Percentiles rank a stretch among this genome's conserved stretches.
Evolutionary conservation across 2,113 vertebrate species (phyloP).

Genomic region (Melanerpes aurifrons): DNA sequence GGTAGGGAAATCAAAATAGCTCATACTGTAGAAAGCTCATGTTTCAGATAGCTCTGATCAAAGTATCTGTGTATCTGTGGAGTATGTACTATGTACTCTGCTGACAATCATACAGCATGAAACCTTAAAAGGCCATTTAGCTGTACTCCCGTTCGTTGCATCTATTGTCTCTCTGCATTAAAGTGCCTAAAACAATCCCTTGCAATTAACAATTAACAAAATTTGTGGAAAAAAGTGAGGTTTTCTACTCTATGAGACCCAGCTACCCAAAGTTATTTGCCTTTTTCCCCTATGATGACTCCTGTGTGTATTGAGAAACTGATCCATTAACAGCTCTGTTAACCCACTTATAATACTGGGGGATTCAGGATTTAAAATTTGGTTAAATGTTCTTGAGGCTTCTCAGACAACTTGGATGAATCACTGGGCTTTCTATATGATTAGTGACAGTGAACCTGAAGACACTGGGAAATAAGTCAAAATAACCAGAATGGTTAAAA

Average conservation of each 20-base stretch:
- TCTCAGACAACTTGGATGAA: neutral
- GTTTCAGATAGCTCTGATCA: neutral
- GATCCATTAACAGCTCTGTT: neutral
- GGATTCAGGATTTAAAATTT: neutral
- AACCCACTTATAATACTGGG: neutral
- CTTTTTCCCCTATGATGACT: neutral
- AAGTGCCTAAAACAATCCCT: neutral
- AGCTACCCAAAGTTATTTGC: neutral
- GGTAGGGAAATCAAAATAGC: neutral
- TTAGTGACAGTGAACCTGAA: neutral
- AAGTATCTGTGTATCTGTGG: neutral
- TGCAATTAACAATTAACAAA: neutral
- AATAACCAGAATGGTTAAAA: neutral
- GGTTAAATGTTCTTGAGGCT: neutral
- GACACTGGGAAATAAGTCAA: neutral
- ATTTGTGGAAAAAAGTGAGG: neutral
- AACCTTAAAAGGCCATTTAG: neutral
- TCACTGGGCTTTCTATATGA: neutral
- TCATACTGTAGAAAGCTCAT: neutral
- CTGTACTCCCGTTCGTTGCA: neutral
- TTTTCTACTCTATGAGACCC: neutral
- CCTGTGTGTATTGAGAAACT: neutral
- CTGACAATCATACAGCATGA: neutral
- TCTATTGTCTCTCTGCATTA: neutral
- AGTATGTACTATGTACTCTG: neutral